Evolutionary conservation across 2,113 vertebrate species (phyloP), one percentile per base, ranked within the genome.

Genomic region (Neopipo cinnamomea): DNA sequence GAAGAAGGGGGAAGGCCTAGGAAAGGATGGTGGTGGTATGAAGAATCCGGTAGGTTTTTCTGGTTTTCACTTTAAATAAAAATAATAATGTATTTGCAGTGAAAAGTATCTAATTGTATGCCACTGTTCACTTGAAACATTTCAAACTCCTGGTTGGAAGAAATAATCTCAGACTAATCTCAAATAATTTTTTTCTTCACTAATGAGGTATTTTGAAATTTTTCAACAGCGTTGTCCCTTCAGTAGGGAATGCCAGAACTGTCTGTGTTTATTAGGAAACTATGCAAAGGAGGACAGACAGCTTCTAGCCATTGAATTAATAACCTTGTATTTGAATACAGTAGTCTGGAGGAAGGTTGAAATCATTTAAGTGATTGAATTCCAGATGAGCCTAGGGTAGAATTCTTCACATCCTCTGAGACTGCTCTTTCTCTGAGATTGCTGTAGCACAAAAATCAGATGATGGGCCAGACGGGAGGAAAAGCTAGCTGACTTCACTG

Each of bases 1-100:
- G 99, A 99, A 98, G 82, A 99, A 98, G 88, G 99, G 99, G 74
- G 99, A 99, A 80, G 99, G 99, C 14, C 98, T 99, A 39, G 99
- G 99, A 33, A 99, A 99, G 97, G 98, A 98, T 50, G 98, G 99
- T 56, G 95, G 98, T 30, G 99, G 99, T 65, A 99, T 99, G 97
- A 99, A 98, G 80, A 98, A 98, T 88, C 99, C 99, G 81, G 99
- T 99, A 98, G 96, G 98, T 97, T 8, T 65, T 33, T 56, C 25
- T 30, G 5, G 5, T 63, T 92, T 80, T 82, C 21, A 55, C 11
- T 41, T 70, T 30, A 23, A 80, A 27, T 35, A 88, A 72, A 85
- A 79, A 37, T 19, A 63, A 62, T 2, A 74, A 33, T 56, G 10
- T 50, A 37, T 74, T 72, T 72, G 25, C 44, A 58, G 8, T 56